Percentiles rank a stretch among this genome's conserved stretches.
These are phyloP conservation scores for Oreochromis grahami DNA, from an alignment of 2,797 vertebrate species.

Conservation along the genomic window DNA sequence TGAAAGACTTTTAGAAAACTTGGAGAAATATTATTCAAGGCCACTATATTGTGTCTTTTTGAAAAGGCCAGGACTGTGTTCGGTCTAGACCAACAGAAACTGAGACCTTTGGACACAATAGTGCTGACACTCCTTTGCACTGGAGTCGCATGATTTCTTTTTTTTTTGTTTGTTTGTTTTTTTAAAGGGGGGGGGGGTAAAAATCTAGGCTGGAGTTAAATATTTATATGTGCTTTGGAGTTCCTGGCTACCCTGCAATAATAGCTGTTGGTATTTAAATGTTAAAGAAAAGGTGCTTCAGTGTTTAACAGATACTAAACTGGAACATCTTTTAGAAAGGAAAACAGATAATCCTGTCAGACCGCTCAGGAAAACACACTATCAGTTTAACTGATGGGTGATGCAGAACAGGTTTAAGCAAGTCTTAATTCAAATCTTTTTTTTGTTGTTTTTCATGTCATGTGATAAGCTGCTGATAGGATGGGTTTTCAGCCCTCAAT, in stretches of 20 bases:
- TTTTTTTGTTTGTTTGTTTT: no score
- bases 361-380: neutral
- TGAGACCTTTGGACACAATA: neutral
- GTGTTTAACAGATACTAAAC: neutral
- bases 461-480: neutral
- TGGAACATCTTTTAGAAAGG: neutral
- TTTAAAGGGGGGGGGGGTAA: rapidly evolving
- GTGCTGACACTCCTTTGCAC: neutral
- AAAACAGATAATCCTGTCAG: rapidly evolving
- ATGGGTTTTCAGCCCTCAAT: neutral
- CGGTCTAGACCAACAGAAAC: neutral
- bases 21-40: rapidly evolving
- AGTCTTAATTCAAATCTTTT: neutral
- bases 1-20: neutral
- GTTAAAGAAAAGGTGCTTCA: neutral
- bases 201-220: neutral
- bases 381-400: rapidly evolving
- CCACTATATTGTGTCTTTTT: neutral
- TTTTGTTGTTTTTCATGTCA: neutral
- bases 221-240: no score
- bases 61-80: neutral
- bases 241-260: neutral
- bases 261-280: neutral
- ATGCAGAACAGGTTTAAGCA: neutral
- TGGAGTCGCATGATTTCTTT: neutral